Evolutionary conservation across 2,797 vertebrate genomes (phyloP).

Genomic region (Lutjanus argentimaculatus): DNA sequence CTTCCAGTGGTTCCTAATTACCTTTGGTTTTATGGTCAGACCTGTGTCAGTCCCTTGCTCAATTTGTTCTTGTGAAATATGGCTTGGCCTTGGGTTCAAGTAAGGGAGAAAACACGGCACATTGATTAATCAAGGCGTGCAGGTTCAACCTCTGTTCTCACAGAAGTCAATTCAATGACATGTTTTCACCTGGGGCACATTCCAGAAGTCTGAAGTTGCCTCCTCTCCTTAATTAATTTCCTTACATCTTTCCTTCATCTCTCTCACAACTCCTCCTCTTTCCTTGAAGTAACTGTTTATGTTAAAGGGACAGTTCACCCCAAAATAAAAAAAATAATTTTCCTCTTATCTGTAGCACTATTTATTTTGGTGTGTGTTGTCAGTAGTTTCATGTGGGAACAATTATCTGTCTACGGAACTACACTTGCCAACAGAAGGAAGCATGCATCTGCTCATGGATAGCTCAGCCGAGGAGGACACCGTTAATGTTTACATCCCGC

Average conservation of each 20-base stretch:
- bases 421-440: no score
- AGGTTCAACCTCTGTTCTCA: constrained; percentile 76
- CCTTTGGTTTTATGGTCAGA: constrained; percentile 83
- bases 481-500: no score
- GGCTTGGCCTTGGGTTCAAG: constrained; percentile 84
- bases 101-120: constrained; percentile 80
- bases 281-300: constrained; percentile 9
- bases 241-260: constrained; percentile 46
- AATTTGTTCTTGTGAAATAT: constrained; percentile 86
- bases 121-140: constrained; percentile 85
- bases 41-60: constrained; percentile 76
- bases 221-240: constrained; percentile 74
- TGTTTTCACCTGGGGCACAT: constrained; percentile 82
- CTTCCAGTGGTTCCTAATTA: constrained; percentile 83
- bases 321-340: no score
- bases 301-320: neutral
- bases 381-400: no score
- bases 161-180: constrained; percentile 82
- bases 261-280: neutral
- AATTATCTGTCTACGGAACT: no score
- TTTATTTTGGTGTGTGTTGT: no score
- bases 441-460: no score
- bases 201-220: constrained; percentile 67
- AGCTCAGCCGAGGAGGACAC: no score
- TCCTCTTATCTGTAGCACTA: no score